A percentile compares a stretch with the other conserved stretches of the same genome.
Conservation (phyloP, 2,888 invertebrate species). For the Choreutis nemorana region DNA sequence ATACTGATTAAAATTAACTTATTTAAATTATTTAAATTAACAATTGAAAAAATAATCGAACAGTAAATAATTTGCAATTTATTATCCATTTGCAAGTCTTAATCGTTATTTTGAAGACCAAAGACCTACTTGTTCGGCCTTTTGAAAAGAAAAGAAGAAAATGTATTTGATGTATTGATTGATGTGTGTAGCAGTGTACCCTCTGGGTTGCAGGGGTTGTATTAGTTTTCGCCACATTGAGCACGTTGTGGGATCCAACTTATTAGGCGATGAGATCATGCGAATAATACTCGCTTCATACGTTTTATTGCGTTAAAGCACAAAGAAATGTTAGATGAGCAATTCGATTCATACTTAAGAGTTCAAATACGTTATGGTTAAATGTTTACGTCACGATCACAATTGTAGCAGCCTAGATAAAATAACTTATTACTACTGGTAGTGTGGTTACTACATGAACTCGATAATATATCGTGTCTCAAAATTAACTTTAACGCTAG, state of each 20-base stretch:
- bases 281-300: slow-evolving; percentile 59
- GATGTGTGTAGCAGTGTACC: background rate
- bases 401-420: too few species aligned
- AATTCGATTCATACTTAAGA: too few species aligned
- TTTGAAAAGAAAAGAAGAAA: slow-evolving; percentile 14
- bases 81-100: slow-evolving; percentile 21
- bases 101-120: slow-evolving; percentile 32
- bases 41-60: slow-evolving; percentile 6
- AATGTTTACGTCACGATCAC: too few species aligned
- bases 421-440: too few species aligned
- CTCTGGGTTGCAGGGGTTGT: slow-evolving; percentile 25
- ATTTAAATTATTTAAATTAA: slow-evolving; percentile 5
- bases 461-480: too few species aligned
- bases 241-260: slow-evolving; percentile 58
- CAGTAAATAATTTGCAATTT: slow-evolving; percentile 20
- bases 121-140: slow-evolving; percentile 33
- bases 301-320: slow-evolving; percentile 48
- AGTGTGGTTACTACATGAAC: too few species aligned
- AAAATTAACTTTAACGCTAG: too few species aligned
- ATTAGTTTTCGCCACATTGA: slow-evolving; percentile 57
- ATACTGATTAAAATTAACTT: background rate
- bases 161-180: background rate
- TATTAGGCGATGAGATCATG: slow-evolving; percentile 63
- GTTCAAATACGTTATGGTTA: too few species aligned
- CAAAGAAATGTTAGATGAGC: too few species aligned